A percentile compares a stretch with the other conserved stretches of the same genome.
Conservation (phyloP, 92 coral and sea anemone genomes). For the Zoanthus gigantus region DNA sequence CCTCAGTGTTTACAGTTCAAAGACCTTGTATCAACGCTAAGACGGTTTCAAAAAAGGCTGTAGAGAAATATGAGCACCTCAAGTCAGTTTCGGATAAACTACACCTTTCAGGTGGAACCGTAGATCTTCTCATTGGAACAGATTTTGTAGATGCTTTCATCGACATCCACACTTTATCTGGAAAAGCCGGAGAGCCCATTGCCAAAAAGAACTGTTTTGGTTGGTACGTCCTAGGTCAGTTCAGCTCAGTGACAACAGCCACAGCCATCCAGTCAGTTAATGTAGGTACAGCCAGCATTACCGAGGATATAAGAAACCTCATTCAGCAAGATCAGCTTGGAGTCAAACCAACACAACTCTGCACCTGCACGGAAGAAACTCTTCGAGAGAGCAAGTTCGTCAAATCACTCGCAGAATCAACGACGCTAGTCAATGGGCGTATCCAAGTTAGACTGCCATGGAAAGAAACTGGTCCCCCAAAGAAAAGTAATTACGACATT, state of each 20-base stretch:
- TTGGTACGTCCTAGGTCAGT: constrained; percentile 59
- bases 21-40: constrained; percentile 66
- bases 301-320: constrained; percentile 40
- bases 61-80: constrained; percentile 60
- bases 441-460: constrained; percentile 58
- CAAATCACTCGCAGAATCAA: constrained; percentile 54
- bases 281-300: constrained; percentile 42
- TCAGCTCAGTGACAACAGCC: background rate
- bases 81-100: constrained; percentile 48
- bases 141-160: constrained; percentile 71
- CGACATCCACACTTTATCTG: constrained; percentile 40
- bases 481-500: constrained; percentile 59
- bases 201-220: constrained; percentile 60
- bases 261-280: constrained; percentile 31
- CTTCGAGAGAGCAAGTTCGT: constrained; percentile 62
- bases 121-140: constrained; percentile 75
- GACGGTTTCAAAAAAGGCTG: constrained; percentile 57
- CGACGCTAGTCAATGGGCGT: constrained; percentile 53
- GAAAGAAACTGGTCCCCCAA: constrained; percentile 63
- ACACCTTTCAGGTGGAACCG: constrained; percentile 66
- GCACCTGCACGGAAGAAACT: constrained; percentile 52
- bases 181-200: constrained; percentile 62
- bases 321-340: constrained; percentile 54
- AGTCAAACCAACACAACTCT: constrained; percentile 63
- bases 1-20: constrained; percentile 48